A percentile compares a stretch with the other conserved stretches of the same genome.
phyloP scores from a whole-genome alignment of 2,797 vertebrate genomes.

The Fistularia tabacaria region DNA sequence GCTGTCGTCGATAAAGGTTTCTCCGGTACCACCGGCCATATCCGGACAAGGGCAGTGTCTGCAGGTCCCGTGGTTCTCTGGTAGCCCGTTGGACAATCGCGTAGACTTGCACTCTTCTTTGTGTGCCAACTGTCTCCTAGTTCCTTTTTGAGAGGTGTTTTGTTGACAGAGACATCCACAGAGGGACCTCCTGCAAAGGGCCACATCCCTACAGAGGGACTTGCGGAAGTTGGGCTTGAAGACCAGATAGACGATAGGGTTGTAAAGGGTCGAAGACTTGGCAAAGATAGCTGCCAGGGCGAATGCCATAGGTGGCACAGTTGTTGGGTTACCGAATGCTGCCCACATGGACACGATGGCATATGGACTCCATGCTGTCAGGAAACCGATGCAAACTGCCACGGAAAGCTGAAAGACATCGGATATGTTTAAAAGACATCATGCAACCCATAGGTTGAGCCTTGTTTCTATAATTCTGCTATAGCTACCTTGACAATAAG shows the following conservation, averaged over 20 bases:
- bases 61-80: conserved; percentile 59
- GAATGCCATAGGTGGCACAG: conserved; percentile 76
- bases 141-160: conserved; percentile 19
- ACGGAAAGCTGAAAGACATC: conserved; percentile 72
- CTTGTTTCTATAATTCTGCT: not conserved
- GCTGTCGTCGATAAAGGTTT: conserved; percentile 43
- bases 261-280: conserved; percentile 85
- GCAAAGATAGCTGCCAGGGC: conserved; percentile 79
- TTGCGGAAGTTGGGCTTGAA: conserved; percentile 83
- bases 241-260: conserved; percentile 78
- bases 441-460: not conserved
- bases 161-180: conserved; percentile 59
- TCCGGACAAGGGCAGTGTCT: conserved; percentile 58
- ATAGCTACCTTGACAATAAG: conserved; percentile 71
- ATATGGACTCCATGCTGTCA: conserved; percentile 84
- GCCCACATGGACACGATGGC: conserved; percentile 81
- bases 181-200: conserved; percentile 60
- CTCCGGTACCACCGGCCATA: conserved; percentile 12
- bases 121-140: conserved; percentile 42
- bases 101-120: conserved; percentile 64
- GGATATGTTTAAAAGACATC: not conserved
- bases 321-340: conserved; percentile 63
- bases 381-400: conserved; percentile 82
- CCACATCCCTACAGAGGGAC: conserved; percentile 66
- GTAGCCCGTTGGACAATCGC: conserved; percentile 54